Evolutionary conservation across 2,888 invertebrate genomes (phyloP), one percentile per base, ranked within the genome.

Genomic region (Trissonchulus sp.): DNA sequence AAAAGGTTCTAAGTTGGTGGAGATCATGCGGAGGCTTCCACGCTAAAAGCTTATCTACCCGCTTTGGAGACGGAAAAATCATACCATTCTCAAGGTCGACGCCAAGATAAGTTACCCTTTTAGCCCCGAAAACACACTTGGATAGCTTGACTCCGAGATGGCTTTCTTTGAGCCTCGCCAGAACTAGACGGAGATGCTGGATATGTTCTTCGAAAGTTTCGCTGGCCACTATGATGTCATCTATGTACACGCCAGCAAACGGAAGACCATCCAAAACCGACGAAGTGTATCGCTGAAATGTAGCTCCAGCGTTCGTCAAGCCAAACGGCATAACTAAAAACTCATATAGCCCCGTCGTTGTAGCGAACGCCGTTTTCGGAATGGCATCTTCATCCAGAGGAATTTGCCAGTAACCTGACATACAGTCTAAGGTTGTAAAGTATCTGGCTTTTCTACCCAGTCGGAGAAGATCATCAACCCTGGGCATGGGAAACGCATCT

Each of bases 41-140:
- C 48, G 48, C 48, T 23, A 48, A 48, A 23, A 48, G 48, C 48
- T 48, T 48, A 23, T 48, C 48, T 23, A 48, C 48, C 23, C 48
- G 8, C 48, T 48, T 48, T 8, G 48, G 48, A 15, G 48, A 48
- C 8, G 48, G 48, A 48, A 48, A 48, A 48, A 48, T 48, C 48
- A 48, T 48, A 8, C 48, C 48, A 48, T 48, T 48, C 48, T 48
- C 48, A 48, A 48, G 48, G 48, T 48, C 48, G 48, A 48, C 48
- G 48, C 48, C 48, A 48, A 48, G 48, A 23, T 48, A 48, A 48
- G 48, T 48, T 23, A 48, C 48, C 23, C 48, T 48, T 48, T 48
- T 48, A 23, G 48, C 48, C 48, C 48, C 48, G 23, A 48, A 48
- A 8, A 48, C 48, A 23, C 48, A 48, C 48, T 48, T 48, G 48